Evolutionary conservation across 2,888 invertebrate species (phyloP).

Genomic region (Oligia fasciuncula): DNA sequence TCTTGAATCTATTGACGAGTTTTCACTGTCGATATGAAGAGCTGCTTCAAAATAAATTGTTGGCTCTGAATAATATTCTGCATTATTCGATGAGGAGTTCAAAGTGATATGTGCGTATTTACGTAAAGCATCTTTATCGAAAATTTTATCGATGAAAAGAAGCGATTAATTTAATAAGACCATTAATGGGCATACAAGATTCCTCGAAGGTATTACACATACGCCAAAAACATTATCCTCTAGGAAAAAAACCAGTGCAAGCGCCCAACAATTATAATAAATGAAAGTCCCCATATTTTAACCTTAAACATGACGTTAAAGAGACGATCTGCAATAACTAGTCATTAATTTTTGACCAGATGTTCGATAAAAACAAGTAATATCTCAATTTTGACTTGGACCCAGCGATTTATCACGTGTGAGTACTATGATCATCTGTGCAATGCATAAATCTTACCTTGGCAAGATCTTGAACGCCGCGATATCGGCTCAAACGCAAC

Average conservation of each 20-base stretch:
- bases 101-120: background rate
- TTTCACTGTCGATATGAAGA: slow-evolving; percentile 60
- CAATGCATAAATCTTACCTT: slow-evolving; percentile 71
- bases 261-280: slow-evolving; percentile 30
- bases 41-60: slow-evolving; percentile 35
- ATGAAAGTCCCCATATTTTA: slow-evolving; percentile 55
- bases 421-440: slow-evolving; percentile 65
- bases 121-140: background rate
- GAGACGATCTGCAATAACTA: slow-evolving; percentile 46
- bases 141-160: background rate
- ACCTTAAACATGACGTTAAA: slow-evolving; percentile 54
- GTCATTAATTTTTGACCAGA: slow-evolving; percentile 59
- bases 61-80: background rate
- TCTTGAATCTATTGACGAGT: slow-evolving; percentile 60
- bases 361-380: slow-evolving; percentile 63
- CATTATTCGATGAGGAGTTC: background rate
- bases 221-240: background rate
- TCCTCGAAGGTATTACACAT: background rate
- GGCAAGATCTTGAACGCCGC: slow-evolving; percentile 73
- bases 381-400: slow-evolving; percentile 67
- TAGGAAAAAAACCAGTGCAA: slow-evolving; percentile 27
- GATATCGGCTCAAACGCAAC: slow-evolving; percentile 73
- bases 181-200: slow-evolving; percentile 11
- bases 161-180: slow-evolving; percentile 19
- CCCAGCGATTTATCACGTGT: slow-evolving; percentile 63